phyloP scores from a whole-genome alignment of 2,797 vertebrate species.

The Tauraco hartlaubi region DNA sequence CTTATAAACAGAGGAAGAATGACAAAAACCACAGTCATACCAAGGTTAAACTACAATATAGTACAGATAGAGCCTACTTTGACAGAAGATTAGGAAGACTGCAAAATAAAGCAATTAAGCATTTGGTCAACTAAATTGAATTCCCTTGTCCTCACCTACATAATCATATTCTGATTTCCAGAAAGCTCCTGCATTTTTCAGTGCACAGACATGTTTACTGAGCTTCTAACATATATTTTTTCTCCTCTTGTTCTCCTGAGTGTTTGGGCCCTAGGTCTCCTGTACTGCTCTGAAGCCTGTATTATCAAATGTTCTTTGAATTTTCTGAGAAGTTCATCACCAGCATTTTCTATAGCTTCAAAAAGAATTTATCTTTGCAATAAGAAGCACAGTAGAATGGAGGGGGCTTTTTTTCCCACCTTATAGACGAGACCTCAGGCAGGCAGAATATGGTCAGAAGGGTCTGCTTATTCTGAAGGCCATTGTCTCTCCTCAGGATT shows the following conservation, averaged over 20 bases:
- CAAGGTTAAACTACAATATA: neutral
- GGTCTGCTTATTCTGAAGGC: neutral
- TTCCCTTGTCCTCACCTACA: neutral
- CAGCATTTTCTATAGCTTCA: neutral
- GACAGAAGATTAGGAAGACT: neutral
- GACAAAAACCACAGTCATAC: neutral
- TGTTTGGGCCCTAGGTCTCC: neutral
- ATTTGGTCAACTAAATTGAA: conserved; percentile 10
- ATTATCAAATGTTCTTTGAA: neutral
- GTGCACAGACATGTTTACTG: neutral
- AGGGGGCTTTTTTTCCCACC: neutral
- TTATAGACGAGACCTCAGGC: neutral
- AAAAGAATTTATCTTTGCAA: neutral
- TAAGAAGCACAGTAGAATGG: neutral
- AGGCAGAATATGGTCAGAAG: neutral
- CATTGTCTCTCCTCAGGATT: neutral
- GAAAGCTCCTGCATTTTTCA: neutral
- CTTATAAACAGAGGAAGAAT: neutral
- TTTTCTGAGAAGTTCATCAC: neutral
- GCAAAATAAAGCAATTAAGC: conserved; percentile 10
- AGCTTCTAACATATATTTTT: neutral
- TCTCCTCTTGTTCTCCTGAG: neutral
- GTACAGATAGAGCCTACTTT: neutral
- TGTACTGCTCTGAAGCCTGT: neutral
- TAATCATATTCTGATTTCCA: conserved; percentile 1